Base-by-base conservation (phyloP, 1,140 invertebrate species). In the Brachionus calyciflorus region DNA sequence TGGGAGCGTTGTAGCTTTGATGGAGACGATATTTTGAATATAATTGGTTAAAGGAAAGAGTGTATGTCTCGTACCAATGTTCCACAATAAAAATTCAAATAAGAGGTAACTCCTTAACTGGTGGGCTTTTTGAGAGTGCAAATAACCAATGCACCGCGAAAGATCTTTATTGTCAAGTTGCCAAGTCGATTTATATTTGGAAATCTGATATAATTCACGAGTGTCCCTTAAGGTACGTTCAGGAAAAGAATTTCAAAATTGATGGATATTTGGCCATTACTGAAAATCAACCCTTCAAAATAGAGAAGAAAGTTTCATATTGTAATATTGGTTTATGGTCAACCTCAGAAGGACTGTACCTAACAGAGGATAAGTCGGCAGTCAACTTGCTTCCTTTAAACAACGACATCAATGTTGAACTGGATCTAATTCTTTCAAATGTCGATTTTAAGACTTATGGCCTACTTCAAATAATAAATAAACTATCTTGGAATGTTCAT, bases 331-430 rank as follows among this genome's bases (percentile, higher is more conserved):
- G 21, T 2, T 5, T 63, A 10, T 3, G 33, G 21, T 37, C 57
- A 19, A 63, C 57, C 4, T 37, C 33, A 2, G 57, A 63, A 19
- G 57, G 57, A 40, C 33, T 63, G 2, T 63, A 63, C 19, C 40
- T 41, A 60, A 60, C 55, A 30, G 19, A 37, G 19, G 37, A 60
- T 60, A 63, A 63, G 21, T 0, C 33, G 5, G 33, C 33, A 37
- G 14, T 21, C 21, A 63, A 63, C 21, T 63, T 63, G 17, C 30
- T 30, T 37, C 0, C 17, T 10, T 63, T 17, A 26, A 30, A 63
- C 30, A 63, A 63, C 17, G 57, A 19, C n/a, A 21, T 40, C 30
- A 63, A 63, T 37, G n/a, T 28, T n/a, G 55, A 60, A 60, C 55
- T 33, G 19, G 28, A 60, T 5, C 37, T 60, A 5, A 60, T 40